Percentiles rank a stretch among this genome's conserved stretches.
These are phyloP conservation scores for Rhinoptilus africanus DNA, from an alignment of 2,113 vertebrate species.

Conservation along the genomic window DNA sequence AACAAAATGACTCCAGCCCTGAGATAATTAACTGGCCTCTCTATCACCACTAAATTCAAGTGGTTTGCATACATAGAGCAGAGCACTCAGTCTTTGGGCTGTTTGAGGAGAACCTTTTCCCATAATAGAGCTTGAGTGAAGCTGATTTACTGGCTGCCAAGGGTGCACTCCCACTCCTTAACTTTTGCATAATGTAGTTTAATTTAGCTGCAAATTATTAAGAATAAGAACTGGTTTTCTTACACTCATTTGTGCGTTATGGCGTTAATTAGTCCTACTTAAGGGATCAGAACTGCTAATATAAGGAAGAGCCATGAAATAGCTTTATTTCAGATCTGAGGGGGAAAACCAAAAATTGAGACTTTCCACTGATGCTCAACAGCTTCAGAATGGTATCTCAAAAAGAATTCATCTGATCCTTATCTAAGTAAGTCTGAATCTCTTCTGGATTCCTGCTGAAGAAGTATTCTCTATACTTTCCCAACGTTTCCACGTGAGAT, in stretches of 20 bases:
- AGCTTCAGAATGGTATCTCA: not conserved
- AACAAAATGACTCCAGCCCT: constrained; percentile 38
- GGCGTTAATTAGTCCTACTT: not conserved
- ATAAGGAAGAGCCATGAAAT: not conserved
- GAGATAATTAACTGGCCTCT: constrained; percentile 50
- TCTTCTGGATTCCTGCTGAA: not conserved
- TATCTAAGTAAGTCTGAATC: not conserved
- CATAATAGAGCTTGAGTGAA: not conserved
- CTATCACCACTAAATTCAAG: not conserved
- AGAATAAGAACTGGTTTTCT: not conserved
- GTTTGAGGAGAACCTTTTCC: not conserved
- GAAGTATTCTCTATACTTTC: not conserved
- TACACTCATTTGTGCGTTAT: not conserved
- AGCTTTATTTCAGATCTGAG: not conserved
- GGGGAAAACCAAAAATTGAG: not conserved
- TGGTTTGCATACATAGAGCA: not conserved
- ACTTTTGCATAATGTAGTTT: not conserved
- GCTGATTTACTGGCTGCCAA: not conserved
- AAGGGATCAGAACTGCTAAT: not conserved
- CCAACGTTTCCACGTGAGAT: not conserved
- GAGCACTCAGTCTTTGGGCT: not conserved
- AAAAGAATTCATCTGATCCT: not conserved
- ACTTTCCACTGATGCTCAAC: not conserved
- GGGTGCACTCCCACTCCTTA: not conserved
- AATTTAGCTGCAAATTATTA: not conserved